Base-by-base conservation (phyloP, 2,797 vertebrate genomes). In the Cetoscarus ocellatus region DNA sequence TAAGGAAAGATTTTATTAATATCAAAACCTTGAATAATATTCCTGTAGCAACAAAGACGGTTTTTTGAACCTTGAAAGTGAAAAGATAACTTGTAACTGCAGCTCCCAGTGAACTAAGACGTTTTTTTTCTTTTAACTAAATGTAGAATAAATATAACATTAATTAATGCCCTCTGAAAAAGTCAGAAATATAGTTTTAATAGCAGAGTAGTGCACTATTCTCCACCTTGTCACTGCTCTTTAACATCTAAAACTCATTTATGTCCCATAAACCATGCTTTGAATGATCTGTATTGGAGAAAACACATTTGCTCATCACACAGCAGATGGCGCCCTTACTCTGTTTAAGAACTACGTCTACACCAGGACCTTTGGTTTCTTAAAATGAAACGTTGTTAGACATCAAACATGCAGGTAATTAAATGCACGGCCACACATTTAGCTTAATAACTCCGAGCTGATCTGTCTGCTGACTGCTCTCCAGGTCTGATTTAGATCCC, bases 261-360 rank as follows among this genome's bases (percentile, higher is more conserved):
- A 4, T 27, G 27, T 27, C 27, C 27, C 27, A 27, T 27, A 27
- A 27, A 27, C 4, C 27, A 27, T 27, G 27, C 27, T 2, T 27
- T 27, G 27, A 27, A 27, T 27, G 27, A 27, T 27, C 27, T 39
- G 12, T 15, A 15, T 11, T 18, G 18, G 47, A 36, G 43, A 5
- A 27, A 52, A 40, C 43, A 8, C 5, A 7, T 14, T 18, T 38
- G 15, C 1, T 52, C 1, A 0, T 3, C 6, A 12, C 35, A 67
- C 94, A 92, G 88, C 65, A 94, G 94, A 75, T 92, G 93, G 92
- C 91, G 82, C 82, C 83, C 75, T 93, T 73, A 12, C 82, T 80
- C 88, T 67, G 67, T 59, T 11, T 0, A n/a, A 39, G 56, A 40
- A 1, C 54, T 36, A 54, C 57, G 0, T 6, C 34, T 40, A 11